A percentile compares a stretch with the other conserved stretches of the same genome.
phyloP scores from a whole-genome alignment of 2,797 vertebrate genomes.

The Dendrocincla tyrannina region DNA sequence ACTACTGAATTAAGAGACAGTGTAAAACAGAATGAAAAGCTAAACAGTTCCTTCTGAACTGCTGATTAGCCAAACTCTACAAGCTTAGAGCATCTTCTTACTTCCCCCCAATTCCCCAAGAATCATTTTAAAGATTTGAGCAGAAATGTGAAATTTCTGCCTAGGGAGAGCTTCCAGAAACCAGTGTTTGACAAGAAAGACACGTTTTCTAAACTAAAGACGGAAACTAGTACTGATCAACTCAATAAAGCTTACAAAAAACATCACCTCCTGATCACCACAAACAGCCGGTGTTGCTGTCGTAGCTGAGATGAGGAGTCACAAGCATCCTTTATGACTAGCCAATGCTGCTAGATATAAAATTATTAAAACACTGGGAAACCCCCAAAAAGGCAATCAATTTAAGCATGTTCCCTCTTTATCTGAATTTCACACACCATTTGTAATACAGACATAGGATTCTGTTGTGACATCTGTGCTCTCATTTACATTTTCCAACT shows the following conservation, averaged over 20 bases:
- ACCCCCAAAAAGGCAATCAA: neutral
- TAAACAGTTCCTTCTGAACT: neutral
- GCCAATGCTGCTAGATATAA: neutral
- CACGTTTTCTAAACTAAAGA: neutral
- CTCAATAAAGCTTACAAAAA: neutral
- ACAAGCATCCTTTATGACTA: neutral
- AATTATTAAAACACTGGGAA: neutral
- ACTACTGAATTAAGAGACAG: neutral
- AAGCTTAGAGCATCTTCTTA: neutral
- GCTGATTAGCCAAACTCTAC: neutral
- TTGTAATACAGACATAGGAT: neutral
- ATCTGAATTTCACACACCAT: neutral
- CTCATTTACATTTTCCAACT: neutral
- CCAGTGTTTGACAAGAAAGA: neutral
- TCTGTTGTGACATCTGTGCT: neutral
- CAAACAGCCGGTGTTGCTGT: neutral
- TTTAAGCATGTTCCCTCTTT: neutral
- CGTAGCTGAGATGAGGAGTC: neutral
- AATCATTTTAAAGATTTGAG: neutral
- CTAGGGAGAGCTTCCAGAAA: neutral
- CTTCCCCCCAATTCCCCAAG: accelerated
- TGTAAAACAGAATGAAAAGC: neutral
- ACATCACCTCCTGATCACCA: neutral
- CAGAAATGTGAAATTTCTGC: neutral
- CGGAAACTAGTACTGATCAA: neutral